phyloP scores from a whole-genome alignment of 2,113 vertebrate genomes.

The Toxotes chatareus region DNA sequence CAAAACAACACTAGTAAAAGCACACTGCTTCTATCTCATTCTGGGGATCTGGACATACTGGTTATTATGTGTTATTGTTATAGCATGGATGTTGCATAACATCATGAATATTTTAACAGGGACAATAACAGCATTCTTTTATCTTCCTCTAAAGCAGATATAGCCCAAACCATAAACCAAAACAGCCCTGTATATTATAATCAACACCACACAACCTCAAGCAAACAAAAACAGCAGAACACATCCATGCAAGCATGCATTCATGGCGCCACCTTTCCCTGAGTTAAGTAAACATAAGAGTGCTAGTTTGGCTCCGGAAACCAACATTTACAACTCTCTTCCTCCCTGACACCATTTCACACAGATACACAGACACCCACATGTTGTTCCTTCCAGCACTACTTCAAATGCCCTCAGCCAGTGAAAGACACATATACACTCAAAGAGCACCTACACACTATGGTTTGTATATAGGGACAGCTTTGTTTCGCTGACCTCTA shows the following conservation, averaged over 20 bases:
- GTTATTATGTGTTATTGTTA: background rate
- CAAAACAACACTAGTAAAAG: slow-evolving; percentile 18
- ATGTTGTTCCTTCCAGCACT: slow-evolving; percentile 27
- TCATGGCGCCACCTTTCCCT: slow-evolving; percentile 43
- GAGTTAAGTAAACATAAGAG: slow-evolving; percentile 73
- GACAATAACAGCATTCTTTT: slow-evolving; percentile 28
- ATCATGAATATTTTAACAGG: slow-evolving; percentile 24
- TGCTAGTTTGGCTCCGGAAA: slow-evolving; percentile 75
- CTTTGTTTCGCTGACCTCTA: background rate
- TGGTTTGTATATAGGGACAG: background rate
- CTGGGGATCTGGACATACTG: slow-evolving; percentile 3
- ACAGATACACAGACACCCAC: slow-evolving; percentile 34
- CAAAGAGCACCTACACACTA: background rate
- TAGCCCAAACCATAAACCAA: background rate
- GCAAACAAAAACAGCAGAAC: slow-evolving; percentile 42
- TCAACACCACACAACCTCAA: slow-evolving; percentile 27
- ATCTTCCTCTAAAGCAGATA: slow-evolving; percentile 20
- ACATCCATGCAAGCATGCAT: slow-evolving; percentile 35
- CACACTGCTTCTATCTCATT: background rate
- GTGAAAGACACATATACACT: slow-evolving; percentile 5
- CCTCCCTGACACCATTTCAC: slow-evolving; percentile 77
- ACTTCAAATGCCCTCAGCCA: slow-evolving; percentile 23
- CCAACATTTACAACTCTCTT: slow-evolving; percentile 86
- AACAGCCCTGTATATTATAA: slow-evolving; percentile 24
- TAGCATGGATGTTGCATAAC: slow-evolving; percentile 1